Conservation (phyloP, 2,113 vertebrate genomes). For the Struthidea cinerea region DNA sequence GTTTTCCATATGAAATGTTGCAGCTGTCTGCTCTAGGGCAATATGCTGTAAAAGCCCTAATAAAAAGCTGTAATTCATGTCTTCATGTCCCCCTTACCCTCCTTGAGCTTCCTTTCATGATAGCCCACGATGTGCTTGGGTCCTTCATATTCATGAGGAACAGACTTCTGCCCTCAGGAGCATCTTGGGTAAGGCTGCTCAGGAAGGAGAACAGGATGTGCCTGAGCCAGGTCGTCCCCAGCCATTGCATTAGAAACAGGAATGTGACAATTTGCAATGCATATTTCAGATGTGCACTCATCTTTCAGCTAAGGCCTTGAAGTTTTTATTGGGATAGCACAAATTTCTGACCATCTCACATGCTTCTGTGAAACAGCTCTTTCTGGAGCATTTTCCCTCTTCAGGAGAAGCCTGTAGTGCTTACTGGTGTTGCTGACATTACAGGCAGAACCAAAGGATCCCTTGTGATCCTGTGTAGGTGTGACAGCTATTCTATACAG, state of each 20-base stretch:
- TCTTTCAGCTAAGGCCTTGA: not conserved
- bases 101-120: rapidly evolving
- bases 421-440: not conserved
- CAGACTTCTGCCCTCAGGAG: not conserved
- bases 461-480: not conserved
- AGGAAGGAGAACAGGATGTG: not conserved
- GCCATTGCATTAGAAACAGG: not conserved
- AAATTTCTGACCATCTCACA: not conserved
- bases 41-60: not conserved
- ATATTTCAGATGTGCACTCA: not conserved
- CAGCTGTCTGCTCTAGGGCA: not conserved
- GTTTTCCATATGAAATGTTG: not conserved
- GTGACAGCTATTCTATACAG: not conserved
- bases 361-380: not conserved
- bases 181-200: not conserved
- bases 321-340: not conserved
- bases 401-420: not conserved
- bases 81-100: not conserved
- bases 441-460: not conserved
- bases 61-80: not conserved
- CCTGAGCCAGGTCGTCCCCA: not conserved
- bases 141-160: rapidly evolving
- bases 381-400: not conserved
- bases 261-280: not conserved
- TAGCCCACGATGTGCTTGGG: rapidly evolving